Percentiles rank a stretch among this genome's conserved stretches.
These are phyloP conservation scores for Bombus polaris DNA, from an alignment of 1,140 invertebrate species.

Conservation along the genomic window DNA sequence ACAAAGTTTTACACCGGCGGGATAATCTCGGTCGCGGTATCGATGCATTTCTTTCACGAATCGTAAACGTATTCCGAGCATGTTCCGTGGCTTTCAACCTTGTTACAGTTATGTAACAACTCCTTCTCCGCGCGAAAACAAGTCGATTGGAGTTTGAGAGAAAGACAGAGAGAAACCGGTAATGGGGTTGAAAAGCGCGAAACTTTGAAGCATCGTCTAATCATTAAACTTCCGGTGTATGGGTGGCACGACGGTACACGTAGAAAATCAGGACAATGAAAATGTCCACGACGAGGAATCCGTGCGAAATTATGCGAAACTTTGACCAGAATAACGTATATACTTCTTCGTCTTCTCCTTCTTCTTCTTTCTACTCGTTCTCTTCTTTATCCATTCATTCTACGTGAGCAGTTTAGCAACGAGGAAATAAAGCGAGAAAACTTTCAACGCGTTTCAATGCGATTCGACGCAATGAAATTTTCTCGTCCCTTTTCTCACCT, in stretches of 20 bases:
- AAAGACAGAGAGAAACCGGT: neutral
- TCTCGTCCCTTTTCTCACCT: neutral
- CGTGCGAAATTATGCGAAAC: conserved; percentile 54
- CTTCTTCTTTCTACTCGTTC: neutral
- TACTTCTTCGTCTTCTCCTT: neutral
- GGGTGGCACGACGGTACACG: neutral
- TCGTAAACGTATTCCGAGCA: conserved; percentile 57
- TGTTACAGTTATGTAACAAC: conserved; percentile 64
- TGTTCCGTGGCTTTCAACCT: conserved; percentile 61
- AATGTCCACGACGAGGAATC: conserved; percentile 44
- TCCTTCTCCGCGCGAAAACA: conserved; percentile 5
- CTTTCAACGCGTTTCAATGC: conserved; percentile 63
- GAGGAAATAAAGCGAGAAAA: conserved; percentile 63
- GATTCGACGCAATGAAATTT: conserved; percentile 49
- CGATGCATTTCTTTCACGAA: conserved; percentile 23
- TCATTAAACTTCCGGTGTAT: conserved; percentile 55
- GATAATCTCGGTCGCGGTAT: conserved; percentile 42
- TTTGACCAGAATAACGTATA: conserved; percentile 41
- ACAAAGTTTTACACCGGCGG: fast-evolving
- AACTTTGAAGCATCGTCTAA: conserved; percentile 65
- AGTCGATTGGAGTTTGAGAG: conserved; percentile 19
- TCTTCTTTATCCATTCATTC: conserved; percentile 66
- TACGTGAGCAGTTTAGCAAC: conserved; percentile 65
- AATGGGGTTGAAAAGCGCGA: conserved; percentile 42
- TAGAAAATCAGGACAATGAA: conserved; percentile 4